Evolutionary conservation across 2,113 vertebrate genomes (phyloP).

Genomic region (Rhinichthys klamathensis): DNA sequence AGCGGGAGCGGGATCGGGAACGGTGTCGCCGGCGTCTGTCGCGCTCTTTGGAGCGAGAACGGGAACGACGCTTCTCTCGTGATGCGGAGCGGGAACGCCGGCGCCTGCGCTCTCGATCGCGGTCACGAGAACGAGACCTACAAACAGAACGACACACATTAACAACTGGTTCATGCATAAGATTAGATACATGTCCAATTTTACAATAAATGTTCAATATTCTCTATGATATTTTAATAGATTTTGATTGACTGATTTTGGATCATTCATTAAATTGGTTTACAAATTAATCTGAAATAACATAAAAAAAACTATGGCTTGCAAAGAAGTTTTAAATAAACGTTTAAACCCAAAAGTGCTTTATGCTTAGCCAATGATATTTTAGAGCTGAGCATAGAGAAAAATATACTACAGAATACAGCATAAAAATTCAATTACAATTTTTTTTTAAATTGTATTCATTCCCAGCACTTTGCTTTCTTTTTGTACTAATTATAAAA

Average conservation of each 20-base stretch:
- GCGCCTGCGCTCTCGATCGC: conserved; percentile 83
- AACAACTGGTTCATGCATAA: not conserved
- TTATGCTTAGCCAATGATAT: not conserved
- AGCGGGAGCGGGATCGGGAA: conserved; percentile 53
- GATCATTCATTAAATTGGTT: not conserved
- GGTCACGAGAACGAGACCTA: conserved; percentile 91
- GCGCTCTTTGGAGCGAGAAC: conserved; percentile 76
- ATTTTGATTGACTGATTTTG: not conserved
- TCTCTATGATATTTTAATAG: not conserved
- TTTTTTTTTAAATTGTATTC: not conserved
- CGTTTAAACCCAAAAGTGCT: not conserved
- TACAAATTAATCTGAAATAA: not conserved
- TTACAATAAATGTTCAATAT: not conserved
- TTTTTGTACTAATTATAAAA: not conserved
- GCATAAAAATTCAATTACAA: not conserved
- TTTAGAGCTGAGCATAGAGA: not conserved
- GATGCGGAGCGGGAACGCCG: conserved; percentile 81
- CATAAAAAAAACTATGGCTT: not conserved
- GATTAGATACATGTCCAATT: not conserved
- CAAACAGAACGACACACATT: not conserved
- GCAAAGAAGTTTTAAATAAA: not conserved
- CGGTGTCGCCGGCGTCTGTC: conserved; percentile 56
- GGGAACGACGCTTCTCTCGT: conserved; percentile 75
- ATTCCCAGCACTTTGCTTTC: too few relatives aligned
- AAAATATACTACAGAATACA: not conserved